Evolutionary conservation across 2,888 invertebrate species (phyloP), one percentile per base, ranked within the genome.

Genomic region (Papilio protenor): DNA sequence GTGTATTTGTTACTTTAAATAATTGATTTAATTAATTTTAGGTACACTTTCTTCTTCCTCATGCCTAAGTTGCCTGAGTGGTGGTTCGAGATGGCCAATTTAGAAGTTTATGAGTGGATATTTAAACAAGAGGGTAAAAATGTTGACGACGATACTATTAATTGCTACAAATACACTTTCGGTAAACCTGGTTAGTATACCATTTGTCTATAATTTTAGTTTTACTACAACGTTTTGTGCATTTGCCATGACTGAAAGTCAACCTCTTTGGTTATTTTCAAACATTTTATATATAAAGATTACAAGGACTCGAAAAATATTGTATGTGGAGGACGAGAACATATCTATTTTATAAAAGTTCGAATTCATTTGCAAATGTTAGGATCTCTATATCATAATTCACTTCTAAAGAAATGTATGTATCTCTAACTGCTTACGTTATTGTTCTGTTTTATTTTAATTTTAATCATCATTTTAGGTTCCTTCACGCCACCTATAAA

Each of bases 31-130:
- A 5, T 33, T 33, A 59, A 87, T 87, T 88, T 33, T 87, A 96
- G 96, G 95, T 96, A 96, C 83, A 88, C 96, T 12, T 96, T 95
- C 85, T 86, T 96, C 82, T 95, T 95, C 86, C 95, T 95, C 78
- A 86, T 91, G 69, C 96, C 95, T 0, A 87, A 83, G 12, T 77
- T 96, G 18, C 95, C 96, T 0, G 97, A 97, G 86, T 81, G 94
- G 10, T 70, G 89, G 18, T 71, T 96, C 40, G 85, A 87, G 66
- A 85, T 92, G 81, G 88, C 94, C 72, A 94, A 96, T 81, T 82
- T 95, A 69, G 82, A 79, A 3, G 21, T 89, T 1, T 93, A 95
- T 80, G 88, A 93, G 11, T 81, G 84, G 27, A 49, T 82, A 5
- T 90, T 95, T 88, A 82, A 91, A 75, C 83, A 87, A 6, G 84